Evolutionary conservation across 2,797 vertebrate genomes (phyloP), one percentile per base, ranked within the genome.

Genomic region (Amblyopsis hoosieri): DNA sequence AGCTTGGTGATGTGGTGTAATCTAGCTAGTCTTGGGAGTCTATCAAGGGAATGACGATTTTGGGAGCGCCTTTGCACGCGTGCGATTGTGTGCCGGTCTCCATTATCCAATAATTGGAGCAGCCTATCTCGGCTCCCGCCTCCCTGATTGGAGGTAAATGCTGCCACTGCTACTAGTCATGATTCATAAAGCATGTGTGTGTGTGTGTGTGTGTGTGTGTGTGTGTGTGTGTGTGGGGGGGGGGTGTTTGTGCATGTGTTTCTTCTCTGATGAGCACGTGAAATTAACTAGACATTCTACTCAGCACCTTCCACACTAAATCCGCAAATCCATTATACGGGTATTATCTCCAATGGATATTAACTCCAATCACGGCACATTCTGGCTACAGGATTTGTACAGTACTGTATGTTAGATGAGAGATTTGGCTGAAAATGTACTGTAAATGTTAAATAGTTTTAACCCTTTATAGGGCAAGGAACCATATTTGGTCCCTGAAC

Each of bases 81-180:
- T 51, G 49, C 37, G 37, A 42, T 42, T 42, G 37, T 42, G 45
- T 12, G 12, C 31, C 57, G 15, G 19, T 72, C 59, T 77, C 72
- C 37, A 67, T 82, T 82, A 74, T 46, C 55, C 14, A 57, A 59
- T 75, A 70, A 79, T 73, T 48, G 55, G 60, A 72, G 66, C 42
- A 29, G 9, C 33, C 54, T 53, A 58, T 56, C 74, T 66, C 19
- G 17, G 6, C 54, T 68, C 42, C 12, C n/a, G 42, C 29, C 11
- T 3, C 13, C 55, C n/a, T 67, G 66, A 74, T 71, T 69, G 62
- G n/a, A 61, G 45, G 52, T 67, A 64, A 74, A 71, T 80, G 53
- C 60, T 33, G 46, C 60, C 23, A 46, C 56, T 52, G 45, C 5
- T 12, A 42, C 57, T 47, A 60, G 7, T 42, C 48, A 46, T 68